These are phyloP conservation scores for Thalassophryne amazonica DNA, from an alignment of 2,797 vertebrate species.

Conservation along the genomic window DNA sequence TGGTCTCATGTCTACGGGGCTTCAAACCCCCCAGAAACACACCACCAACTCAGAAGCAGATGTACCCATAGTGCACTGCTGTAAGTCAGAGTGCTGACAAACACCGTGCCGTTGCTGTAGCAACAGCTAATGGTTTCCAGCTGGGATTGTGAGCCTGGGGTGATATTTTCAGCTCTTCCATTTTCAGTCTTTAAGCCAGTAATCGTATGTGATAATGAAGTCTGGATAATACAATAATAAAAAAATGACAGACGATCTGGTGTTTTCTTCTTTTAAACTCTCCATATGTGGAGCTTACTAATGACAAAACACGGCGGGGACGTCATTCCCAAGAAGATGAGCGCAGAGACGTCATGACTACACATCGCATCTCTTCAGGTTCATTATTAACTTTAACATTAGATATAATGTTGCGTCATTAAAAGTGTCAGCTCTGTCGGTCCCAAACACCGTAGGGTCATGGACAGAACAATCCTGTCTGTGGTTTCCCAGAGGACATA, in stretches of 20 bases:
- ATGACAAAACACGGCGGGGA: background rate
- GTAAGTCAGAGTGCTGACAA: conserved; percentile 65
- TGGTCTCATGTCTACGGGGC: too few species aligned
- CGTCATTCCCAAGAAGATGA: background rate
- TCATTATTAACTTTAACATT: background rate
- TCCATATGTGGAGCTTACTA: background rate
- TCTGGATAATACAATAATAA: too few species aligned
- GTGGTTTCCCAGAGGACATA: conserved; percentile 54
- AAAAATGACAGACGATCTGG: too few species aligned
- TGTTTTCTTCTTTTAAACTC: background rate
- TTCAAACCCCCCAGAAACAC: conserved; percentile 40
- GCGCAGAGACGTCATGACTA: background rate
- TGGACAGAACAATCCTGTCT: conserved; percentile 36
- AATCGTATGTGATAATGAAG: too few species aligned
- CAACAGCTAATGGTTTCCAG: conserved; percentile 78
- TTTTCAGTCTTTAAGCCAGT: conserved; percentile 31
- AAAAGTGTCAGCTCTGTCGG: conserved; percentile 14
- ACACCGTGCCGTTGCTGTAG: conserved; percentile 67
- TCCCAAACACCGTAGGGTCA: conserved; percentile 4
- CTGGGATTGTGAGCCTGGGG: conserved; percentile 42
- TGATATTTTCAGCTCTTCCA: conserved; percentile 16
- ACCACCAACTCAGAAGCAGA: conserved; percentile 62
- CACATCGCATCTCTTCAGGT: background rate
- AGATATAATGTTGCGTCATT: conserved; percentile 11
- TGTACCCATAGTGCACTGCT: conserved; percentile 56